phyloP scores from a whole-genome alignment of 2,888 invertebrate species.

The Physocephala rufipes region DNA sequence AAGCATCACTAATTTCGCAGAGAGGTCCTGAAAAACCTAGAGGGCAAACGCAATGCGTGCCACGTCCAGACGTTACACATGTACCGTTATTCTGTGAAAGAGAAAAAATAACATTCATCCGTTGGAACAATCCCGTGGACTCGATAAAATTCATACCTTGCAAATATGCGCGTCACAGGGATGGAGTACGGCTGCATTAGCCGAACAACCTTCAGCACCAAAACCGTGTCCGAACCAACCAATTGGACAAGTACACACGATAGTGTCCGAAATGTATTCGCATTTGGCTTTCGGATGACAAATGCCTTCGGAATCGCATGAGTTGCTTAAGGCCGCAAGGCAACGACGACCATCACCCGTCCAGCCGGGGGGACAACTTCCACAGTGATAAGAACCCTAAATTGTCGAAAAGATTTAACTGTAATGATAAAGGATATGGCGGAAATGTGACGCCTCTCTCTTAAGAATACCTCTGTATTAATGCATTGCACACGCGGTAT shows the following conservation, averaged over 20 bases:
- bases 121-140: background rate
- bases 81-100: slow-evolving; percentile 70
- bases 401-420: too few relatives aligned
- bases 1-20: slow-evolving; percentile 72
- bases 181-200: slow-evolving; percentile 57
- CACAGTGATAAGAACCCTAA: slow-evolving; percentile 86
- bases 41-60: slow-evolving; percentile 58
- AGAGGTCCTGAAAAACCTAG: slow-evolving; percentile 67
- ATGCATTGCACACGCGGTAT: slow-evolving; percentile 84
- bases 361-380: slow-evolving; percentile 87
- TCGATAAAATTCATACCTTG: slow-evolving; percentile 50
- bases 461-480: slow-evolving; percentile 76
- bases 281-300: slow-evolving; percentile 87
- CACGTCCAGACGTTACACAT: slow-evolving; percentile 51
- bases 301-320: slow-evolving; percentile 64
- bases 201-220: slow-evolving; percentile 79
- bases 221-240: slow-evolving; percentile 86
- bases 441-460: too few relatives aligned
- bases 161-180: slow-evolving; percentile 70
- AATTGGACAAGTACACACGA: slow-evolving; percentile 79
- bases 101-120: slow-evolving; percentile 43
- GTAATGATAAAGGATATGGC: too few relatives aligned
- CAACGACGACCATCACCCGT: slow-evolving; percentile 85
- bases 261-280: slow-evolving; percentile 73
- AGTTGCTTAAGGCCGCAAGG: slow-evolving; percentile 51